Base-by-base conservation (phyloP, 2,888 invertebrate genomes). In the Crossocerus cetratus region DNA sequence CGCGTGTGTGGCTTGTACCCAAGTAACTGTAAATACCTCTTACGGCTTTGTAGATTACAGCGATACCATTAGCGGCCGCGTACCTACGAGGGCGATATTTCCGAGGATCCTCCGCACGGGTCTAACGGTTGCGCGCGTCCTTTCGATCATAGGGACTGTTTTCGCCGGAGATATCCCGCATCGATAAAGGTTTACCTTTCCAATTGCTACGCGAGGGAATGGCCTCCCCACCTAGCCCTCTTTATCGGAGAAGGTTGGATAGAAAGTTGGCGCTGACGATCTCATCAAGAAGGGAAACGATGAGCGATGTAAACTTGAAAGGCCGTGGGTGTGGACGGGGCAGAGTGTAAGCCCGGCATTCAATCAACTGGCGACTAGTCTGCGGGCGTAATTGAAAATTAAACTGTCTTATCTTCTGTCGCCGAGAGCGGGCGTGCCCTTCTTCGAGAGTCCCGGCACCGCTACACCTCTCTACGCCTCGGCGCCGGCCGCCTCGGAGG, bases 361-460 rank as follows among this genome's bases (percentile, higher is more conserved):
- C 71, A 65, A 79, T 76, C 73, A 74, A 66, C 64, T 42, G 68
- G 58, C 69, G 69, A 72, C 69, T 72, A 55, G 64, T 69, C 65
- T 22, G 62, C 16, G 75, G 65, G 56, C 78, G 81, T 88, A 88
- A 89, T 89, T 88, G 87, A 87, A 88, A 88, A 88, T 88, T 88
- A 85, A 88, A 87, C 85, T 85, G 85, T 87, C 88, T 86, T 87
- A 89, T 88, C 88, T 86, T 63, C 66, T 75, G 69, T 77, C 83
- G 77, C 73, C 77, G 73, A 77, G 32, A 32, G 69, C 66, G 62
- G 14, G 69, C 72, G 58, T 59, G 63, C 55, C 71, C 67, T 78
- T 62, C 74, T 14, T 49, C 32, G 32, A 11, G 32, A 32, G 32
- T 32, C 8, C 32, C 32, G 32, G 32, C 32, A 11, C 32, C 11